Percentiles rank a stretch among this genome's conserved stretches.
Evolutionary conservation across 2,888 invertebrate species (phyloP).

Genomic region (Xylota sylvarum): DNA sequence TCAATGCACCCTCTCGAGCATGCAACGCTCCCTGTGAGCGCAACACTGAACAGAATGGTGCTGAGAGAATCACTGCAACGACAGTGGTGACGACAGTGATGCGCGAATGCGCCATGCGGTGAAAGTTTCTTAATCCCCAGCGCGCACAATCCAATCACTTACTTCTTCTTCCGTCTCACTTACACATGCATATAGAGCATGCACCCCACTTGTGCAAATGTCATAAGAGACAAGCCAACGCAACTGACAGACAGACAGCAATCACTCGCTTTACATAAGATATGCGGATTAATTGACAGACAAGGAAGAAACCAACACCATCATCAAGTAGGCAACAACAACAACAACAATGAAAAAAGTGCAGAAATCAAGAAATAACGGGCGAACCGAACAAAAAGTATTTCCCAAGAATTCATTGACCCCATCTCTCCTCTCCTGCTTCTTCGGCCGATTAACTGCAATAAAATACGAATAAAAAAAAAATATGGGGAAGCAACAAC

Average conservation of each 20-base stretch:
- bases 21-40: slow-evolving; percentile 23
- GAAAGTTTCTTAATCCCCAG: slow-evolving; percentile 69
- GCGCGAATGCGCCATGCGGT: slow-evolving; percentile 38
- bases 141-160: slow-evolving; percentile 62
- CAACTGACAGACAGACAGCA: slow-evolving; percentile 73
- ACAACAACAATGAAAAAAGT: slow-evolving; percentile 19
- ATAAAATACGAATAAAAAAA: slow-evolving; percentile 48
- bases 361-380: slow-evolving; percentile 72
- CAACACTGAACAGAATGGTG: background rate
- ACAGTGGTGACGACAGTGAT: slow-evolving; percentile 26
- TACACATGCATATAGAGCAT: slow-evolving; percentile 31
- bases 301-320: slow-evolving; percentile 73
- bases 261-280: slow-evolving; percentile 76
- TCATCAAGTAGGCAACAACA: slow-evolving; percentile 36
- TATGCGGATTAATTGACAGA: slow-evolving; percentile 75
- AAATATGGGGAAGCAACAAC: slow-evolving; percentile 64
- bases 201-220: slow-evolving; percentile 68
- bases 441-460: slow-evolving; percentile 73
- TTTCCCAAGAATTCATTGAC: slow-evolving; percentile 77
- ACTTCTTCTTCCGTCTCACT: slow-evolving; percentile 42
- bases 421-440: slow-evolving; percentile 50
- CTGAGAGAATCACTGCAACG: slow-evolving; percentile 36
- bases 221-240: slow-evolving; percentile 60
- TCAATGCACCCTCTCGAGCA: slow-evolving; percentile 59
- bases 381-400: slow-evolving; percentile 71